A percentile compares a stretch with the other conserved stretches of the same genome.
Conservation (phyloP, 2,888 invertebrate species). For the Drosophila borealis region DNA sequence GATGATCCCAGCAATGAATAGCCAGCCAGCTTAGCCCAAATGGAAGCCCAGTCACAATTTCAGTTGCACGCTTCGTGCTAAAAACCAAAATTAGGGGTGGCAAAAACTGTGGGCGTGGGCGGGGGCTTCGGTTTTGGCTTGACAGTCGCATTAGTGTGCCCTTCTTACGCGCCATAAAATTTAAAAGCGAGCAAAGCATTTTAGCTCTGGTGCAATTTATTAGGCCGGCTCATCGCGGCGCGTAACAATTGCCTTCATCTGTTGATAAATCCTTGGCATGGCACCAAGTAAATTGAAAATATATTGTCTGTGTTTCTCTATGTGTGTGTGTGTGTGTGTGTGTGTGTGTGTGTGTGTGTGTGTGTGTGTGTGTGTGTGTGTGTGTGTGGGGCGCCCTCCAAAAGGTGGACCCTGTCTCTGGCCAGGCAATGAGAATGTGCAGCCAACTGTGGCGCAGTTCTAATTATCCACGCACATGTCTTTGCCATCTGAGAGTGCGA, state of each 20-base stretch:
- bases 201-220: conserved; percentile 79
- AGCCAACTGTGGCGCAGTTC: conserved; percentile 77
- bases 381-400: conserved; percentile 10
- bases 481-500: conserved; percentile 34
- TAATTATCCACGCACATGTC: conserved; percentile 80
- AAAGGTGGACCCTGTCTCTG: conserved; percentile 37
- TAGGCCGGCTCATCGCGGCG: conserved; percentile 74
- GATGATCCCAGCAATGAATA: conserved; percentile 77
- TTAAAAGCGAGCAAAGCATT: conserved; percentile 81
- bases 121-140: conserved; percentile 33
- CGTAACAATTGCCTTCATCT: conserved; percentile 80
- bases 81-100: conserved; percentile 73
- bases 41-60: conserved; percentile 36
- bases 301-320: conserved; percentile 40
- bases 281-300: conserved; percentile 79
- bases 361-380: background rate
- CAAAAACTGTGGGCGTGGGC: conserved; percentile 19
- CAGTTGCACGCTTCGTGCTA: conserved; percentile 51
- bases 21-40: conserved; percentile 76
- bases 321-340: background rate
- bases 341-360: background rate
- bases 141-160: conserved; percentile 71
- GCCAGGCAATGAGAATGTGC: conserved; percentile 59
- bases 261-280: conserved; percentile 80
- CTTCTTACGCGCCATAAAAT: conserved; percentile 80